A percentile compares a stretch with the other conserved stretches of the same genome.
Evolutionary conservation across 2,113 vertebrate genomes (phyloP).

Genomic region (Platysteira castanea): DNA sequence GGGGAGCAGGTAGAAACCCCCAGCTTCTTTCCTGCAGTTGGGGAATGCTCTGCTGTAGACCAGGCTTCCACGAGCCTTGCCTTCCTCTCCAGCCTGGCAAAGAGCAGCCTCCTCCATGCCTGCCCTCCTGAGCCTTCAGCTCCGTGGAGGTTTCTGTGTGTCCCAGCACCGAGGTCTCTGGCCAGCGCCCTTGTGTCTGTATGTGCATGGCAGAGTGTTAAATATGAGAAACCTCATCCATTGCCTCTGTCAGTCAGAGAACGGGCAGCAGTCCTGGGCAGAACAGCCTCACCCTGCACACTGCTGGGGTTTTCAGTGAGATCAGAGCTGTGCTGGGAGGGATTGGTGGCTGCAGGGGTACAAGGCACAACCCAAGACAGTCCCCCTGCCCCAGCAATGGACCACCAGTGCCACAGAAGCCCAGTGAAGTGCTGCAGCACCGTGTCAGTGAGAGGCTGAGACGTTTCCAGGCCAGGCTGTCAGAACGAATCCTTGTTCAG

Average conservation of each 20-base stretch:
- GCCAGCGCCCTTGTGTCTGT: neutral
- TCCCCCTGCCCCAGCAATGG: neutral
- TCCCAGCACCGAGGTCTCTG: neutral
- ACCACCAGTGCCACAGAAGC: neutral
- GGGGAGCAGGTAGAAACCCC: neutral
- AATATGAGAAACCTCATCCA: neutral
- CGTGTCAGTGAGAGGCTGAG: neutral
- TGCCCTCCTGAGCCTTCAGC: neutral
- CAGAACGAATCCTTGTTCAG: neutral
- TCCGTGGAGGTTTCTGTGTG: neutral
- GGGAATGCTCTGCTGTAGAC: neutral
- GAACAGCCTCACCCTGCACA: conserved; percentile 20
- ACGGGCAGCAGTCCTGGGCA: neutral
- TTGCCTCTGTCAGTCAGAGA: neutral
- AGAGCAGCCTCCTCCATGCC: neutral
- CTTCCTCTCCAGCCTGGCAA: neutral
- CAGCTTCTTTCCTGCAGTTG: neutral
- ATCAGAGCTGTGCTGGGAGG: neutral
- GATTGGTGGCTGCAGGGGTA: neutral
- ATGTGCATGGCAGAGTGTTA: neutral
- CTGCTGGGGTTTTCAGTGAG: neutral
- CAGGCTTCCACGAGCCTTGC: neutral
- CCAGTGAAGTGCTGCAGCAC: neutral
- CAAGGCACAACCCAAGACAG: neutral
- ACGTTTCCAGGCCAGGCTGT: neutral